Percentiles rank a stretch among this genome's conserved stretches.
These are phyloP conservation scores for Menura novaehollandiae DNA, from an alignment of 2,113 vertebrate species.

Conservation along the genomic window DNA sequence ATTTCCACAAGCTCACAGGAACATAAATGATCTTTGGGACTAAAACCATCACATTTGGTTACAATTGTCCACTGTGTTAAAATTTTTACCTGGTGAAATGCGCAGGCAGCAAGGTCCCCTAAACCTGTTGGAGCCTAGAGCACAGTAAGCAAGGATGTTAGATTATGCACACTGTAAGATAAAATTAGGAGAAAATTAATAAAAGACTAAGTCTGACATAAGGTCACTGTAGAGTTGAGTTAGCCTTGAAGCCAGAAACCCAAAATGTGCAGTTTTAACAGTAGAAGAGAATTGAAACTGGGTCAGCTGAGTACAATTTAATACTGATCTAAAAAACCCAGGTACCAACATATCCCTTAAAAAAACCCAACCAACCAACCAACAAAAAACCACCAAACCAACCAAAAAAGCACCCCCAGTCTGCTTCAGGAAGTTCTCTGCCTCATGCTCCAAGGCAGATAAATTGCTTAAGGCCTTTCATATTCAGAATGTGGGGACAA, in stretches of 20 bases:
- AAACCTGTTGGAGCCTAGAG: neutral
- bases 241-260: neutral
- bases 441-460: neutral
- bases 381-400: neutral
- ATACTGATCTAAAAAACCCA: neutral
- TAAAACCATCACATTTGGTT: neutral
- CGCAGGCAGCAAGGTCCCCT: neutral
- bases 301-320: neutral
- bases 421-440: neutral
- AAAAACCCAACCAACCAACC: neutral
- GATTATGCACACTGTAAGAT: neutral
- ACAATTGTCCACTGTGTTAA: fast-evolving
- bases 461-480: neutral
- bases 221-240: neutral
- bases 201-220: neutral
- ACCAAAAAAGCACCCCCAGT: neutral
- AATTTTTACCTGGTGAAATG: neutral
- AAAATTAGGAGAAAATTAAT: neutral
- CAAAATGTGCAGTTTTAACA: neutral
- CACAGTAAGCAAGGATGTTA: neutral
- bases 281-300: neutral
- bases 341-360: neutral
- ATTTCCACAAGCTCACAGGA: neutral
- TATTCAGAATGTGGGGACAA: neutral
- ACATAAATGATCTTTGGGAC: neutral